Percentiles rank a stretch among this genome's conserved stretches.
Evolutionary conservation across 2,113 vertebrate species (phyloP).

Genomic region (Festucalex cinctus): DNA sequence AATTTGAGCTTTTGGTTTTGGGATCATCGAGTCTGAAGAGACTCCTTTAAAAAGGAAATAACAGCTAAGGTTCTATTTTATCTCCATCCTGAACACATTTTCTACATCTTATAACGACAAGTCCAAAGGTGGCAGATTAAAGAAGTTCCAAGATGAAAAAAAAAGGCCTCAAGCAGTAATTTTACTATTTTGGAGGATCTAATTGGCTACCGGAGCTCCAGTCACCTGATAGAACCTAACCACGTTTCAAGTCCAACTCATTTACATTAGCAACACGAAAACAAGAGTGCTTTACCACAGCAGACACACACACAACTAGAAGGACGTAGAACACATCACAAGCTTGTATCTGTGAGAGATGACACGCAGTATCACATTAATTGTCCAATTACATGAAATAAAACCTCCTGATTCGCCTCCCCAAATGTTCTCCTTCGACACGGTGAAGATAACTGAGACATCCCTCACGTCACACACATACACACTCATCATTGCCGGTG

Average conservation of each 20-base stretch:
- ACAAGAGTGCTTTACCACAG: slow-evolving; percentile 41
- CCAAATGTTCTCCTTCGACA: slow-evolving; percentile 45
- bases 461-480: slow-evolving; percentile 46
- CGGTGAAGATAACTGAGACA: slow-evolving; percentile 55
- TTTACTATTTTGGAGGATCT: slow-evolving; percentile 58
- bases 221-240: slow-evolving; percentile 50
- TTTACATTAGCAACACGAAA: slow-evolving; percentile 57
- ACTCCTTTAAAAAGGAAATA: not conserved
- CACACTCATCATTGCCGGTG: slow-evolving; percentile 22
- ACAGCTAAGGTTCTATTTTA: not conserved
- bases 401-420: slow-evolving; percentile 48
- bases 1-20: not conserved
- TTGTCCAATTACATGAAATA: slow-evolving; percentile 62
- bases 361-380: slow-evolving; percentile 55
- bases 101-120: not conserved
- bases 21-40: not conserved
- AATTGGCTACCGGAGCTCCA: slow-evolving; percentile 57
- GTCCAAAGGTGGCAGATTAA: slow-evolving; percentile 9
- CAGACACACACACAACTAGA: slow-evolving; percentile 36
- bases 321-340: slow-evolving; percentile 41
- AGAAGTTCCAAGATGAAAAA: not conserved
- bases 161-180: slow-evolving; percentile 36
- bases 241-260: slow-evolving; percentile 65
- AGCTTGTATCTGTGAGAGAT: slow-evolving; percentile 34
- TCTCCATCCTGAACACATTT: not conserved